Percentiles rank a stretch among this genome's conserved stretches.
Evolutionary conservation across 2,797 vertebrate genomes (phyloP).

Genomic region (Tadarida brasiliensis): DNA sequence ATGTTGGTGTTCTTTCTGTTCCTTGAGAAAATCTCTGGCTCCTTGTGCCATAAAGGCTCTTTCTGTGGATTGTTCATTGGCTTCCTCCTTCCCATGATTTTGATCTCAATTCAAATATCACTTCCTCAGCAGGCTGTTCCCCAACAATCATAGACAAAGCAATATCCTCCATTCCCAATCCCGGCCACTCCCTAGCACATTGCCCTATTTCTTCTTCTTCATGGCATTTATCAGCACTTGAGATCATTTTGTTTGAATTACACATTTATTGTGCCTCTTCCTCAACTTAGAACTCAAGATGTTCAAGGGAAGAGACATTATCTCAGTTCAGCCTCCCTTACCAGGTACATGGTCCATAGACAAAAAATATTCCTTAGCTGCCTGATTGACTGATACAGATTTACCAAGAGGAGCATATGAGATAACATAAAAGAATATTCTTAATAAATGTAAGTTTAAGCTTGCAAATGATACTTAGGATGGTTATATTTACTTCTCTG

Average conservation of each 20-base stretch:
- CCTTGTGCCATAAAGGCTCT: neutral
- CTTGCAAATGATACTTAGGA: neutral
- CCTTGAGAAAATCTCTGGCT: neutral
- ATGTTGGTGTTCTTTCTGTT: neutral
- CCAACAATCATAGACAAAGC: neutral
- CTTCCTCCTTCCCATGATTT: neutral
- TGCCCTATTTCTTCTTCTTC: neutral
- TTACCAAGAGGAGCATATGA: neutral
- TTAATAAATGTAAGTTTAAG: neutral
- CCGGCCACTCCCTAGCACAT: neutral
- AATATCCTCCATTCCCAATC: neutral
- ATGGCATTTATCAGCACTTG: neutral
- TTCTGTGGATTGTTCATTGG: neutral
- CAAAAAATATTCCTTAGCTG: neutral
- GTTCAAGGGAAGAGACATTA: neutral
- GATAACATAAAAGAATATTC: neutral
- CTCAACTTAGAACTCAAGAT: neutral
- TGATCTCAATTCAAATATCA: neutral
- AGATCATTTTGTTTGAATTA: neutral
- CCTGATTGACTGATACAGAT: neutral
- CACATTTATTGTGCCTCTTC: neutral
- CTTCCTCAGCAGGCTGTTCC: neutral
- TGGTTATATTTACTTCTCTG: neutral
- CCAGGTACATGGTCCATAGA: neutral
- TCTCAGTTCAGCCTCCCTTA: neutral